Base-by-base conservation (phyloP, 2,888 invertebrate genomes). In the Ethmia dodecea region DNA sequence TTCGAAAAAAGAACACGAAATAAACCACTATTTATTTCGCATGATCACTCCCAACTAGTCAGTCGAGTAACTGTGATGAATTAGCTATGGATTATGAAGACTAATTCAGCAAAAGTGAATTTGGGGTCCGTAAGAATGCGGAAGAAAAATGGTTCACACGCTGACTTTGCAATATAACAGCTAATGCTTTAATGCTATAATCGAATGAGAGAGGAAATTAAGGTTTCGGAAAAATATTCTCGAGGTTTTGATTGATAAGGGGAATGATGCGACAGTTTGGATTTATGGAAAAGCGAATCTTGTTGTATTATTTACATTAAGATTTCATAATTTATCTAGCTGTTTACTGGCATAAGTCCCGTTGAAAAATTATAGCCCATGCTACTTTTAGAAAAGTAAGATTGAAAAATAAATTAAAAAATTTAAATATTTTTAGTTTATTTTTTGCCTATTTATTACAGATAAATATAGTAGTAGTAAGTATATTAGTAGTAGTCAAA, bases 131-230 rank as follows among this genome's bases (percentile, higher is more conserved):
- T 50, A 62, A 62, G 58, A 59, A 58, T 38, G 47, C 55, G 50
- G 58, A 77, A 79, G 81, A 83, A 73, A 79, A 83, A 83, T 83
- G 73, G 57, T 59, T 39, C 42, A 39, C 28, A 39, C 40, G 52
- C 55, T 84, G 84, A 84, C 79, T 72, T 52, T 39, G 76, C 83
- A 62, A 60, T 68, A 72, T 58, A 51, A 42, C 42, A 45, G 31
- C 40, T 64, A 60, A 70, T 61, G 60, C 54, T 45, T 49, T 69
- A 64, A 65, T 63, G 62, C 63, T 42, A 52, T 80, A 79, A 81
- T 80, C 69, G 73, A 72, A 76, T 79, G 43, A 60, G 62, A 67
- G 55, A 62, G 56, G 56, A 71, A 72, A 72, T 75, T 67, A 70
- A 74, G 62, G 66, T 51, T 52, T 57, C 54, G 59, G 66, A 64